Evolutionary conservation across 2,797 vertebrate species (phyloP).

Genomic region (Scolopax bukidnonensis): DNA sequence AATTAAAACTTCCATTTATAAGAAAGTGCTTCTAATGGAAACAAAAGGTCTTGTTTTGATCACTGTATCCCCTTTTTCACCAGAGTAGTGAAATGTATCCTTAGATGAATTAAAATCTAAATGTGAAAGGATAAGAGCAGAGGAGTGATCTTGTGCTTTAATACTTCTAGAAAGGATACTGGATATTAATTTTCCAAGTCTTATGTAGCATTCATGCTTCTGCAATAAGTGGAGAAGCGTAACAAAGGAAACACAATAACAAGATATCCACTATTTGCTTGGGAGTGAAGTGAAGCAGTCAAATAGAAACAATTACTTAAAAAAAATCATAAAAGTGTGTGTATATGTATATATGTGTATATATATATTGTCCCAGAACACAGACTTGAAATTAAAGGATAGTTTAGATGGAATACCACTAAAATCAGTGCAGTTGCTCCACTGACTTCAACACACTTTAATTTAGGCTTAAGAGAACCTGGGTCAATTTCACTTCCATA

Average conservation of each 20-base stretch:
- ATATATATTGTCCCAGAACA: background rate
- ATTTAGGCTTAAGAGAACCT: background rate
- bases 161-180: background rate
- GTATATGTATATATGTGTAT: background rate
- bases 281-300: background rate
- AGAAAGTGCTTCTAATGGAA: constrained; percentile 47
- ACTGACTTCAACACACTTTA: background rate
- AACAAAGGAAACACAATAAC: constrained; percentile 1
- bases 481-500: background rate
- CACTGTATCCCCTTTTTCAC: constrained; percentile 15
- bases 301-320: background rate
- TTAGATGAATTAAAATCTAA: constrained; percentile 54
- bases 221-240: background rate
- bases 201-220: background rate
- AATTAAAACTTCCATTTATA: constrained; percentile 55
- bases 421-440: background rate
- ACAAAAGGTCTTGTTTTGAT: constrained; percentile 38
- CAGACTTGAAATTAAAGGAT: background rate
- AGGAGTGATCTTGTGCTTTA: background rate
- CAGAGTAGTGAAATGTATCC: constrained; percentile 22
- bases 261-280: background rate
- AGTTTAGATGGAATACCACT: background rate
- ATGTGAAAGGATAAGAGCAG: background rate
- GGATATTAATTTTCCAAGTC: constrained; percentile 19
- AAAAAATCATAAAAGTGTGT: background rate